These are phyloP conservation scores for Eumaeus atala DNA, from an alignment of 1,140 invertebrate species.

Conservation along the genomic window DNA sequence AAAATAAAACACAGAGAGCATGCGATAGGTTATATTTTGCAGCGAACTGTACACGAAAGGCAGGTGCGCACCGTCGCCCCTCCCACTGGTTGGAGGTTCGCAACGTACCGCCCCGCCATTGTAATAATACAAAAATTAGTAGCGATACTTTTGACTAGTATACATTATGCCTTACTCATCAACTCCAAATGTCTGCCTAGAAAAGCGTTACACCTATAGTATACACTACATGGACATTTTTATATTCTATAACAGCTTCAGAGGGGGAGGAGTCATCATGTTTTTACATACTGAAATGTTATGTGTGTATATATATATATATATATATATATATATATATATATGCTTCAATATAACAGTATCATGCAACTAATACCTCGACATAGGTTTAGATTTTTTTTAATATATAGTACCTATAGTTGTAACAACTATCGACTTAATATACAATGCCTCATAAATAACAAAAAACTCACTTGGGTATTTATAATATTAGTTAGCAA, in stretches of 20 bases:
- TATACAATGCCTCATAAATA: no score
- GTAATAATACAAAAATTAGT: slow-evolving; percentile 24
- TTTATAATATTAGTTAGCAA: no score
- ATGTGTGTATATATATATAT: no score
- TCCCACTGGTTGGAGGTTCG: neutral
- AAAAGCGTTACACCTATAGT: slow-evolving; percentile 38
- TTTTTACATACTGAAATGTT: no score
- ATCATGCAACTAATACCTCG: no score
- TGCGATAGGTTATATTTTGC: slow-evolving; percentile 38
- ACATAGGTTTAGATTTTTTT: no score
- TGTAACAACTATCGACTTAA: no score
- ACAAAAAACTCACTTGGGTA: no score
- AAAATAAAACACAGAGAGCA: slow-evolving; percentile 22
- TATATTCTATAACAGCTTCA: slow-evolving; percentile 18
- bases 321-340: no score
- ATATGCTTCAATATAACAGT: no score
- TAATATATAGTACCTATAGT: no score
- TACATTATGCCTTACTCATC: slow-evolving; percentile 54
- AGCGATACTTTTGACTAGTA: slow-evolving; percentile 62
- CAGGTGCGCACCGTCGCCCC: neutral
- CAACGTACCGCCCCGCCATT: neutral
- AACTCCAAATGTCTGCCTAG: slow-evolving; percentile 39
- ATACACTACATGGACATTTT: slow-evolving; percentile 41
- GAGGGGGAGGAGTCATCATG: no score
- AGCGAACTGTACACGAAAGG: slow-evolving; percentile 31